Evolutionary conservation across 2,888 invertebrate species (phyloP).

Genomic region (Cheilosia soror): DNA sequence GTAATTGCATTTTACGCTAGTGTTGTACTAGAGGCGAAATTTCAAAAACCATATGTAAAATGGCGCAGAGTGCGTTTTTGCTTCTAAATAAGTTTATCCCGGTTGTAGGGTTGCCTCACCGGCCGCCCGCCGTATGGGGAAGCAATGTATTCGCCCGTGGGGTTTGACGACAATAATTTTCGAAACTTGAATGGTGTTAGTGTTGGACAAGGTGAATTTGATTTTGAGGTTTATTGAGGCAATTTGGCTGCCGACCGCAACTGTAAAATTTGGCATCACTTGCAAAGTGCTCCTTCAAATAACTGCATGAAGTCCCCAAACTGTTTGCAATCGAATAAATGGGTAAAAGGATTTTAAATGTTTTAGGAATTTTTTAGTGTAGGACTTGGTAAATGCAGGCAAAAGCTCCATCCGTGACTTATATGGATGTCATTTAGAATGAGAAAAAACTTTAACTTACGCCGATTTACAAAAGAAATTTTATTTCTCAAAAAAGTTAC

Average conservation of each 20-base stretch:
- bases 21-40: constrained; percentile 9
- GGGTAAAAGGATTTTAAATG: no score
- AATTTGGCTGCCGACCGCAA: constrained; percentile 31
- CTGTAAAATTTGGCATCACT: constrained; percentile 3
- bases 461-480: no score
- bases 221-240: constrained; percentile 25
- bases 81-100: background rate
- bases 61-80: constrained; percentile 5
- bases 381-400: no score
- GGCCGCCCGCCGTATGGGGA: no score
- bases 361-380: no score
- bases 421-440: no score
- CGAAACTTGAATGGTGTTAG: background rate
- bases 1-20: constrained; percentile 56
- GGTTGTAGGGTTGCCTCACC: no score
- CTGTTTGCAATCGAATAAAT: no score
- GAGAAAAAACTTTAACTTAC: no score
- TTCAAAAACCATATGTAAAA: constrained; percentile 43
- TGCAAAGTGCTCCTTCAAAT: background rate
- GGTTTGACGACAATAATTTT: background rate
- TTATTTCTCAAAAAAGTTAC: no score
- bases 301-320: no score
- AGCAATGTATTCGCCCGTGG: background rate
- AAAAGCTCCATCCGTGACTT: no score
- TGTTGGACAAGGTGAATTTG: constrained; percentile 2